Conservation (phyloP, 1,140 invertebrate genomes). For the Saccostrea cuccullata region DNA sequence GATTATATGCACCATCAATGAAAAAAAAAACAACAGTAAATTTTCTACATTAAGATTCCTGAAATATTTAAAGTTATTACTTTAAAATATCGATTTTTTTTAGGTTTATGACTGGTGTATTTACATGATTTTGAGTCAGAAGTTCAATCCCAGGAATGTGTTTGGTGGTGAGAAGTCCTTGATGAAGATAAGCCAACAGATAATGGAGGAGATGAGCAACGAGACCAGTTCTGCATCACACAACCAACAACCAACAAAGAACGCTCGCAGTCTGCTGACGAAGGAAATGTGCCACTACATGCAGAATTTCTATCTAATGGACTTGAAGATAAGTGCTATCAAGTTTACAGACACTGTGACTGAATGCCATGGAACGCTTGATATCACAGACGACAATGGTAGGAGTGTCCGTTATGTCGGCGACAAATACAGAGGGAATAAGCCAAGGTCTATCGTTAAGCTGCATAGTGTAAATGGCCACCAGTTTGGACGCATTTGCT, state of each 20-base stretch:
- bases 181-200: background rate
- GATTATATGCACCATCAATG: too few species aligned
- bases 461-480: too few species aligned
- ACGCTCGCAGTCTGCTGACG: background rate
- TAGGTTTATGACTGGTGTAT: slow-evolving; percentile 38
- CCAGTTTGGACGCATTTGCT: too few species aligned
- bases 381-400: background rate
- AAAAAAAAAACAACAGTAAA: background rate
- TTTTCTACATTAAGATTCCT: background rate
- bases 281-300: background rate
- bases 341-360: background rate
- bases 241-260: background rate
- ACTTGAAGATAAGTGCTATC: background rate
- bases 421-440: too few species aligned
- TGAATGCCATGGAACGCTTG: background rate
- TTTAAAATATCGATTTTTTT: background rate
- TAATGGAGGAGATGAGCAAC: background rate
- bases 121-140: slow-evolving; percentile 12
- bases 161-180: background rate
- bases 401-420: background rate
- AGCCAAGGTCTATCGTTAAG: too few species aligned
- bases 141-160: background rate
- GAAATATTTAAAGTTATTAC: too few species aligned
- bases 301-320: background rate
- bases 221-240: background rate